phyloP scores from a whole-genome alignment of 2,888 invertebrate genomes.

The Tolmerus cingulatus region DNA sequence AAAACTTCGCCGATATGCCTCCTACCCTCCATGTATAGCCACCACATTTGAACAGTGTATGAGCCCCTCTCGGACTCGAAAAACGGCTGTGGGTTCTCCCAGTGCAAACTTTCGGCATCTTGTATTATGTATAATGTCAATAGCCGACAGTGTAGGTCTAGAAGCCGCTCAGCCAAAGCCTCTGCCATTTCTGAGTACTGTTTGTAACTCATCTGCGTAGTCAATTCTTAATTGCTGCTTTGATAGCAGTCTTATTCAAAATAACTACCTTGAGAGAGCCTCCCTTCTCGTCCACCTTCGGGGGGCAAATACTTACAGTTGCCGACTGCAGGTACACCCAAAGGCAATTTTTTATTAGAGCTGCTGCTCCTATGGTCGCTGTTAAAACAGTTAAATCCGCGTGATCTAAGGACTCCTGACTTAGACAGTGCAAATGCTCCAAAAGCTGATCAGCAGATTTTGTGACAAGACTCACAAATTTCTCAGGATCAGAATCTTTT shows the following conservation, averaged over 20 bases:
- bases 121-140: slow-evolving; percentile 82
- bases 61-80: slow-evolving; percentile 80
- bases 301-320: slow-evolving; percentile 59
- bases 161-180: slow-evolving; percentile 80
- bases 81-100: slow-evolving; percentile 73
- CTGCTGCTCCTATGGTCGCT: slow-evolving; percentile 82
- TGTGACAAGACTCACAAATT: slow-evolving; percentile 74
- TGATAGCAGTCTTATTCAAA: background rate
- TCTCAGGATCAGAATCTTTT: slow-evolving; percentile 79
- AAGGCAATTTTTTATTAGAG: slow-evolving; percentile 78
- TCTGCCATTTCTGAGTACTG: slow-evolving; percentile 84
- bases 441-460: slow-evolving; percentile 75
- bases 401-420: slow-evolving; percentile 85
- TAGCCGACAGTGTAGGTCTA: slow-evolving; percentile 82
- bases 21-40: slow-evolving; percentile 83
- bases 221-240: background rate
- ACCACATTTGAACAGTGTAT: slow-evolving; percentile 87
- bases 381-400: slow-evolving; percentile 83
- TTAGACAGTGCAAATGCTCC: slow-evolving; percentile 81
- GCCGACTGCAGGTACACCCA: slow-evolving; percentile 76
- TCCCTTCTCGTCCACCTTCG: slow-evolving; percentile 62
- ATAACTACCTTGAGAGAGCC: slow-evolving; percentile 58
- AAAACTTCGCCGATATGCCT: background rate
- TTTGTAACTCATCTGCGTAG: slow-evolving; percentile 67
- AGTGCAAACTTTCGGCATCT: slow-evolving; percentile 80